These are phyloP conservation scores for Salvelinus sp. DNA, from an alignment of 2,113 vertebrate species.

Conservation along the genomic window DNA sequence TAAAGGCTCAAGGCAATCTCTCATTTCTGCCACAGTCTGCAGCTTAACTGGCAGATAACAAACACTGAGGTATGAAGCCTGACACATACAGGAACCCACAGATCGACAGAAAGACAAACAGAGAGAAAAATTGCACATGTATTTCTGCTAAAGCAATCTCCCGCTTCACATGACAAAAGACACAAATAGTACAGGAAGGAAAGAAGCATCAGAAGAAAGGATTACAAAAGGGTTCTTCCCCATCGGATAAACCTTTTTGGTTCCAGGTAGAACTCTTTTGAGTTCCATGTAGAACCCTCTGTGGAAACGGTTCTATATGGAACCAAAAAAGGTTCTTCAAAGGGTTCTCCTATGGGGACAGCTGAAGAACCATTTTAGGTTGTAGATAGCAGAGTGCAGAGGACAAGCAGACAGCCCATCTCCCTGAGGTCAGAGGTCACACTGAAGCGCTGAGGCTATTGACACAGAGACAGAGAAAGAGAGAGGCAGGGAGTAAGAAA, in stretches of 20 bases:
- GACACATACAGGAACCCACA: constrained; percentile 15
- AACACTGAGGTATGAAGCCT: constrained; percentile 2
- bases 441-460: constrained; percentile 21
- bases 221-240: too few species aligned
- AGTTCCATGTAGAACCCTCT: too few species aligned
- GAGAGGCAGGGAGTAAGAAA: constrained; percentile 1
- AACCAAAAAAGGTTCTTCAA: too few species aligned
- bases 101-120: constrained; percentile 9
- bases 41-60: constrained; percentile 1
- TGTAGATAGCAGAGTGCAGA: too few species aligned
- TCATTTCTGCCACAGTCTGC: not conserved
- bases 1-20: constrained; percentile 1
- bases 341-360: too few species aligned
- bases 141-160: constrained; percentile 21
- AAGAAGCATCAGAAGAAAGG: not conserved
- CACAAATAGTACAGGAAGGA: constrained; percentile 25
- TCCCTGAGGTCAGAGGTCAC: constrained; percentile 41
- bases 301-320: too few species aligned
- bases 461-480: constrained; percentile 12
- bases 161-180: constrained; percentile 27
- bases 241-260: too few species aligned
- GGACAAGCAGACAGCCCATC: constrained; percentile 15
- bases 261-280: too few species aligned
- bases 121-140: not conserved
- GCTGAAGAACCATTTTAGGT: too few species aligned